Evolutionary conservation across 2,888 invertebrate genomes (phyloP), one percentile per base, ranked within the genome.

Genomic region (Athrips mouffetella): DNA sequence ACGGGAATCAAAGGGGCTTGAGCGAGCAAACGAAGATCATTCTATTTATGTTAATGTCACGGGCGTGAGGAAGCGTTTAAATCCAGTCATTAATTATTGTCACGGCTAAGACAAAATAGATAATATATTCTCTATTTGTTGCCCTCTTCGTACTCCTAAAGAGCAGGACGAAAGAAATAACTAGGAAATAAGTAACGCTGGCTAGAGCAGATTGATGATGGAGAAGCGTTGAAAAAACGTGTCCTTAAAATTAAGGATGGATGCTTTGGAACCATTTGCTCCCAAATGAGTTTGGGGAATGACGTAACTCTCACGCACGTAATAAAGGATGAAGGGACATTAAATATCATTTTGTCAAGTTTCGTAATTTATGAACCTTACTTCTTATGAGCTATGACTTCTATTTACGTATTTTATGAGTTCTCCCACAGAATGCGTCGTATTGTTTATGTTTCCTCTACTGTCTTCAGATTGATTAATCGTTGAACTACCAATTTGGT

Each of bases 41-140:
- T 87, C 87, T 88, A 88, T 88, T 88, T 88, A 85, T 75, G 84
- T 85, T 87, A 81, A 88, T 87, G 87, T 88, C 88, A 86, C 86
- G 86, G 86, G 84, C 88, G 88, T 87, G 87, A 88, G 88, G 88
- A 88, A 88, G 87, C 88, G 84, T 87, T 88, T 87, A 88, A 88
- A 85, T 86, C 88, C 87, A 83, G 73, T 78, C 87, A 88, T 88
- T 87, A 87, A 87, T 88, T 88, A 88, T 87, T 88, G 88, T 88
- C 88, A 88, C 73, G 69, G 73, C 73, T 76, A 78, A 83, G 83
- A 85, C 85, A 82, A 86, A 88, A 87, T 88, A 87, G 86, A 85
- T 88, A 87, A 86, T 84, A 81, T 77, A 71, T 85, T 79, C 76
- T 76, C 77, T 82, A 87, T 87, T 84, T 81, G 86, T 83, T 85